Evolutionary conservation across 2,888 invertebrate species (phyloP).

Genomic region (Calameuta filiformis): DNA sequence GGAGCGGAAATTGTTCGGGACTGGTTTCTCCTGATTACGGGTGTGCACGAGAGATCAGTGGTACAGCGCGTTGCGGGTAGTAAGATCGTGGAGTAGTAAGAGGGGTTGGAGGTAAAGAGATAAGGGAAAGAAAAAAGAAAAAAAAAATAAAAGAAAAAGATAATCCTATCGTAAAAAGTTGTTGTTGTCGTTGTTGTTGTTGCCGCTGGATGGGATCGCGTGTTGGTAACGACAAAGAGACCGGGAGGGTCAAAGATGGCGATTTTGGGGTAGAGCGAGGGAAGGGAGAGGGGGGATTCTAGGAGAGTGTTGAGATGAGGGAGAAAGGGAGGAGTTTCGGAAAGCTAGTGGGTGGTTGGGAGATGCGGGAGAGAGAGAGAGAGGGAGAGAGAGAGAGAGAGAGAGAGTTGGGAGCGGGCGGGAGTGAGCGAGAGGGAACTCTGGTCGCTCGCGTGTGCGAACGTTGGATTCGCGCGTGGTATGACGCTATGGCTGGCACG

Average conservation of each 20-base stretch:
- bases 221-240: neutral
- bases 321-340: neutral
- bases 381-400: constrained; percentile 3
- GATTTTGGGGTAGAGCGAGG: neutral
- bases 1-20: neutral
- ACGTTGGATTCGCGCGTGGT: constrained; percentile 2
- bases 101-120: neutral
- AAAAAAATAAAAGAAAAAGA: neutral
- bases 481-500: neutral
- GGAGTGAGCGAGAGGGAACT: neutral
- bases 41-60: neutral
- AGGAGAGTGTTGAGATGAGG: neutral
- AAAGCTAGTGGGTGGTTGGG: too few relatives aligned
- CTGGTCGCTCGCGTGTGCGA: neutral
- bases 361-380: neutral
- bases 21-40: neutral
- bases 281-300: too few relatives aligned
- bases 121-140: neutral
- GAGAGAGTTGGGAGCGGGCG: neutral
- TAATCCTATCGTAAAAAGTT: neutral
- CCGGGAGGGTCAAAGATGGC: neutral
- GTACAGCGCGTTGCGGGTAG: neutral
- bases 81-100: neutral
- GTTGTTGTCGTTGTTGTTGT: neutral
- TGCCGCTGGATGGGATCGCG: neutral